Percentiles rank a stretch among this genome's conserved stretches.
phyloP scores from a whole-genome alignment of 2,888 invertebrate species.

The Drosophila formosana region DNA sequence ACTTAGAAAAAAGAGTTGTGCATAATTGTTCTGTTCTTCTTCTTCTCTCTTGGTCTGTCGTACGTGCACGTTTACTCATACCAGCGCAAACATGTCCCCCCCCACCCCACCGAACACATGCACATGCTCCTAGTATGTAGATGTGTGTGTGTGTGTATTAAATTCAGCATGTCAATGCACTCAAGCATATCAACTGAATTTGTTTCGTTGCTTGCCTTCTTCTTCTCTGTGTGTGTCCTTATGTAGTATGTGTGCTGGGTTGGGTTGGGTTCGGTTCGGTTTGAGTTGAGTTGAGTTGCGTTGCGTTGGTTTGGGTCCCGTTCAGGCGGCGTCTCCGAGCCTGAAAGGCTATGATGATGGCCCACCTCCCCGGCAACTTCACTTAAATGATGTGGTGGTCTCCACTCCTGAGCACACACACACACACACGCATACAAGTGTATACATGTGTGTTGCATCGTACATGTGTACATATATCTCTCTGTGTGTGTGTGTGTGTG shows the following conservation, averaged over 20 bases:
- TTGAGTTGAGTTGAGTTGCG: constrained; percentile 3
- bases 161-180: constrained; percentile 58
- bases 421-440: constrained; percentile 5
- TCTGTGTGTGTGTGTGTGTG: constrained; percentile 17
- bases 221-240: constrained; percentile 20
- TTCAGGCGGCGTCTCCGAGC: constrained; percentile 35
- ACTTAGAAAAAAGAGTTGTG: constrained; percentile 27
- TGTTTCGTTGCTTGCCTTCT: constrained; percentile 56
- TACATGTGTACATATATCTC: constrained; percentile 26
- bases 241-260: constrained; percentile 15
- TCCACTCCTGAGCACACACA: constrained; percentile 26
- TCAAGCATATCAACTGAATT: constrained; percentile 58
- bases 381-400: constrained; percentile 61
- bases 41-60: constrained; percentile 21
- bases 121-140: not conserved
- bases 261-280: not conserved
- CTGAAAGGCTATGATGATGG: constrained; percentile 29
- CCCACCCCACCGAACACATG: not conserved
- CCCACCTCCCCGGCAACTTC: constrained; percentile 49
- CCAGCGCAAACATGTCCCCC: constrained; percentile 3
- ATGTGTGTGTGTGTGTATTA: constrained; percentile 32
- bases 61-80: constrained; percentile 11
- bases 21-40: constrained; percentile 31
- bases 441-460: constrained; percentile 31
- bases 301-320: constrained; percentile 2